Base-by-base conservation (phyloP, 1,140 invertebrate genomes). In the Pollicipes pollicipes region DNA sequence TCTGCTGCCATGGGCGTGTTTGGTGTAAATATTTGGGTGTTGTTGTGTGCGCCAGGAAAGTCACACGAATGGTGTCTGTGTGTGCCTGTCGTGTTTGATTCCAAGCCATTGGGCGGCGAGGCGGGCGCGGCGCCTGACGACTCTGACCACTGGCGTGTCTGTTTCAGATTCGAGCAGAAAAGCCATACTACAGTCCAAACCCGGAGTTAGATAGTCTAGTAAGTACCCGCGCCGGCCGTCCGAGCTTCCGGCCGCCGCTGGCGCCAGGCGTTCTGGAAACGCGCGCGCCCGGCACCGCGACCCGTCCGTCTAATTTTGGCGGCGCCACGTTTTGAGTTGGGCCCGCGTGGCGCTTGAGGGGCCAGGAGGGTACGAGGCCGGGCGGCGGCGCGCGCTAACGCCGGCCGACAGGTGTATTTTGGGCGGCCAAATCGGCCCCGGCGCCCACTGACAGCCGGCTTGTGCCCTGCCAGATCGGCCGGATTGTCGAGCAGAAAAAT, bases 161-260 rank as follows among this genome's bases (percentile, higher is more conserved):
- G 88, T 90, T 80, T 78, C 90, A 96, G 92, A 95, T 95, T 86
- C 89, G 92, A 83, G 90, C 93, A 87, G 92, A 97, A 84, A 95
- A 95, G 86, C 93, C 93, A 78, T 96, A 94, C 85, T 97, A 97
- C 84, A 91, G 93, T 84, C 93, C 94, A 79, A 93, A 97, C 84
- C 92, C 92, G 78, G 95, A 97, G 88, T 90, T 97, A 82, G 94
- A 97, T 84, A 94, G 92, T 84, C 86, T 97, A 86, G 93, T 97
- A 86, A 95, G 92, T 93, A 83, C 78, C 73, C n/a, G 30, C 64
- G 70, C 66, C n/a, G n/a, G n/a, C n/a, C n/a, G n/a, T n/a, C n/a
- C n/a, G n/a, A n/a, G n/a, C n/a, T n/a, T 68, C 70, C 31, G 58
- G n/a, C 69, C 16, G 32, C 4, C 4, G 32, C 32, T 35, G 32